Evolutionary conservation across 2,888 invertebrate species (phyloP).

Genomic region (Cheilosia pagana): DNA sequence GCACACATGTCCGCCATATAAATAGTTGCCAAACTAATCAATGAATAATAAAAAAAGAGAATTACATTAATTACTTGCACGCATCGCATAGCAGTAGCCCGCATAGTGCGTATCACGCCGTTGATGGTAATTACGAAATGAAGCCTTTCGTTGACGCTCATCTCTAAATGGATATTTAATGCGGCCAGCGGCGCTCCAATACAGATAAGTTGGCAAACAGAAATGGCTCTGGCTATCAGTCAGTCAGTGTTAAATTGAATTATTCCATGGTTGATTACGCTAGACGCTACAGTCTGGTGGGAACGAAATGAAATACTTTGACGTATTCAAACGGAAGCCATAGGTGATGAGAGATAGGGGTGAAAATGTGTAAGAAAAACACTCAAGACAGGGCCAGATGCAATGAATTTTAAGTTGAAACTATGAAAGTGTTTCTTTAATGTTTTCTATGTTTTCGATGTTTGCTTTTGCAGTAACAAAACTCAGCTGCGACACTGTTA

Average conservation of each 20-base stretch:
- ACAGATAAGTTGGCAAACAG: slow-evolving; percentile 17
- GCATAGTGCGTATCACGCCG: not conserved
- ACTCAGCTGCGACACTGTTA: too few species aligned
- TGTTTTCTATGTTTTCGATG: too few species aligned
- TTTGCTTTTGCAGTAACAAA: too few species aligned
- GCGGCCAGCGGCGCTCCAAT: slow-evolving; percentile 23
- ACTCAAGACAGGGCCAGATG: too few species aligned
- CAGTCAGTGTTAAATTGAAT: slow-evolving; percentile 61
- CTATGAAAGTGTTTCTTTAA: too few species aligned
- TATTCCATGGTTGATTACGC: slow-evolving; percentile 43
- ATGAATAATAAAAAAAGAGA: slow-evolving; percentile 53
- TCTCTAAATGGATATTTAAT: slow-evolving; percentile 53
- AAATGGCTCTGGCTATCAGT: slow-evolving; percentile 20
- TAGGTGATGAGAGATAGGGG: too few species aligned
- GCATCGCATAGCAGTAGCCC: not conserved
- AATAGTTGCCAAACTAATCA: slow-evolving; percentile 50
- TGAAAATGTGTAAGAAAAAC: too few species aligned
- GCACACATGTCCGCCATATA: not conserved
- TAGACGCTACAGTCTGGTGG: not conserved
- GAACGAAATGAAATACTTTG: not conserved
- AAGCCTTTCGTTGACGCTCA: slow-evolving; percentile 18
- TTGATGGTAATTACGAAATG: slow-evolving; percentile 16
- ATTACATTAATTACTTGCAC: slow-evolving; percentile 52
- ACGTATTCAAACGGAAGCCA: not conserved
- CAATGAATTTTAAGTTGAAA: too few species aligned